Evolutionary conservation across 1,140 invertebrate species (phyloP), one percentile per base, ranked within the genome.

Genomic region (Fopius arisanus): DNA sequence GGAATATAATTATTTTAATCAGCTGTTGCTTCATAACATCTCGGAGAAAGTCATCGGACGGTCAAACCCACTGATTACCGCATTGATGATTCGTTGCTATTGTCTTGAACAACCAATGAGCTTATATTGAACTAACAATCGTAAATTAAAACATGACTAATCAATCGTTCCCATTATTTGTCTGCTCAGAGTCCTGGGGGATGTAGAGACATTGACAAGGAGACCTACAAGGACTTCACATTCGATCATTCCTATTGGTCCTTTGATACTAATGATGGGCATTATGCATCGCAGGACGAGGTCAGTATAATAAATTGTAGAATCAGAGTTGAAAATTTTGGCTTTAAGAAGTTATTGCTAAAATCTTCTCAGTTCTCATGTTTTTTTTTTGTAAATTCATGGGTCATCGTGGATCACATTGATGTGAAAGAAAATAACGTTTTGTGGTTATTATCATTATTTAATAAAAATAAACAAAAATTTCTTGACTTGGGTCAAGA

Each of bases 191-290:
- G 84, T 80, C 86, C 83, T 33, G 80, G 82, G 43, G 84, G 81
- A 74, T 81, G 82, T 75, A 78, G 89, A 79, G 91, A 91, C 74
- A 86, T 86, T 59, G 90, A 88, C 26, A 89, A 91, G 54, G 92
- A 93, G 78, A 90, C 92, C 81, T 92, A 92, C 84, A 96, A 96
- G 86, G 95, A 96, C 82, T 97, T 97, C 82, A 97, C 95, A 26
- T 97, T 97, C 87, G 96, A 97, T 90, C 94, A 95, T 82, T 96
- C 95, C 0, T 97, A 97, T 83, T 97, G 95, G 95, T 97, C 96
- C 31, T 95, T 90, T 81, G 91, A 94, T 80, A 81, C 88, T 26
- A 86, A 86, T 26, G 94, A 95, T 80, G 81, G 83, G 3, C 91
- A 95, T 83, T 96, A 93, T 89, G 92, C 93, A 26, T 92, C 93